Conservation (phyloP, 2,113 vertebrate genomes). For the Panthera tigris region DNA sequence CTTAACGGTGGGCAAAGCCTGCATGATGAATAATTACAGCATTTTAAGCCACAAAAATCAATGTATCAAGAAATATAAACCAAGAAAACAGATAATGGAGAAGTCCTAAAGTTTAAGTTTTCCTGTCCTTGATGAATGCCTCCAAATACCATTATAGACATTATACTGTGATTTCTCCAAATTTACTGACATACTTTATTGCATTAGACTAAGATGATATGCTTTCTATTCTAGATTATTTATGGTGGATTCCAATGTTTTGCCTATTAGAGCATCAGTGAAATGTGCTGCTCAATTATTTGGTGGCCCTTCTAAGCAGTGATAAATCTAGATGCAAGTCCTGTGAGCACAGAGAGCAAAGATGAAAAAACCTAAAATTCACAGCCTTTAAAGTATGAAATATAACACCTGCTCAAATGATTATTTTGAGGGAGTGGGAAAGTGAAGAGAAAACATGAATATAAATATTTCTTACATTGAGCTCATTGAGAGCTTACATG, state of each 20-base stretch:
- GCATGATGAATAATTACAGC: background rate
- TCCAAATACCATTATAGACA: slow-evolving; percentile 29
- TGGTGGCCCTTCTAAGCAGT: slow-evolving; percentile 57
- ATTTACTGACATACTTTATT: slow-evolving; percentile 53
- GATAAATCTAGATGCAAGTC: slow-evolving; percentile 28
- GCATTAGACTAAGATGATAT: slow-evolving; percentile 45
- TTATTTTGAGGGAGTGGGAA: background rate
- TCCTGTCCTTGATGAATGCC: background rate
- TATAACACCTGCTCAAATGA: slow-evolving; percentile 14
- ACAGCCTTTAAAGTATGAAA: background rate
- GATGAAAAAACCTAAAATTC: background rate
- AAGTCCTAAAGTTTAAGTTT: slow-evolving; percentile 28
- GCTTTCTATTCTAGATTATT: slow-evolving; percentile 30
- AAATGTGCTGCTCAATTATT: slow-evolving; percentile 64
- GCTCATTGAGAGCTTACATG: background rate
- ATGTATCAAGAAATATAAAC: background rate
- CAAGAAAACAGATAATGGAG: slow-evolving; percentile 53
- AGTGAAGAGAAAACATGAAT: background rate
- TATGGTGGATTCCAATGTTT: slow-evolving; percentile 51
- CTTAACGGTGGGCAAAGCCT: background rate
- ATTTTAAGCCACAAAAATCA: slow-evolving; percentile 49
- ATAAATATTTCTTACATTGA: background rate
- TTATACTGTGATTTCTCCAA: background rate
- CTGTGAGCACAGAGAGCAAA: background rate
- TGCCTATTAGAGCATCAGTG: slow-evolving; percentile 25